Evolutionary conservation across 2,888 invertebrate species (phyloP).

Genomic region (Biston betularia): DNA sequence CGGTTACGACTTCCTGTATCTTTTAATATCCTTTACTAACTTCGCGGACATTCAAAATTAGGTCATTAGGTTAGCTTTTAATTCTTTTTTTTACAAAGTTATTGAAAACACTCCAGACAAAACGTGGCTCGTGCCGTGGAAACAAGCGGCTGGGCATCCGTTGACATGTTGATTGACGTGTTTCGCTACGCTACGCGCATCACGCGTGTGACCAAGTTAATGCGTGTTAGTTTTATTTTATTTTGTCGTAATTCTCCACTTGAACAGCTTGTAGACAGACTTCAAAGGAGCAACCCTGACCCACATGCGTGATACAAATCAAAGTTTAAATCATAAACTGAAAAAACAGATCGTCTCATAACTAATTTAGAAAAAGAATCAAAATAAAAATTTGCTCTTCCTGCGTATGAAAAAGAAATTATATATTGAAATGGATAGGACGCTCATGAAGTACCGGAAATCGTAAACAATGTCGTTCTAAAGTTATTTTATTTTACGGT

Average conservation of each 20-base stretch:
- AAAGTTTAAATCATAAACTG: slow-evolving; percentile 39
- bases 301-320: slow-evolving; percentile 52
- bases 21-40: slow-evolving; percentile 14
- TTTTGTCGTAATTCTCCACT: slow-evolving; percentile 60
- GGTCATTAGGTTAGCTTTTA: slow-evolving; percentile 24
- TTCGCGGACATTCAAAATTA: slow-evolving; percentile 17
- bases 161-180: slow-evolving; percentile 75
- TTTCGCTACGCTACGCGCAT: slow-evolving; percentile 59
- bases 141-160: slow-evolving; percentile 47
- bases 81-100: slow-evolving; percentile 8
- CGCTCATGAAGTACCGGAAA: slow-evolving; percentile 33
- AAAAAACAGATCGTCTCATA: slow-evolving; percentile 29
- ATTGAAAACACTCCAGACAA: slow-evolving; percentile 25
- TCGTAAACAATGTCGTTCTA: slow-evolving; percentile 29
- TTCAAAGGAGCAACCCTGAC: slow-evolving; percentile 69
- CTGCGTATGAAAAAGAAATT: slow-evolving; percentile 17
- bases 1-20: slow-evolving; percentile 39
- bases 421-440: slow-evolving; percentile 28
- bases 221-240: slow-evolving; percentile 55
- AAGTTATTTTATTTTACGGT: slow-evolving; percentile 14
- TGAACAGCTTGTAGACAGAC: slow-evolving; percentile 55
- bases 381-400: slow-evolving; percentile 24
- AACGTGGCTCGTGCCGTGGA: slow-evolving; percentile 26
- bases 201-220: slow-evolving; percentile 55
- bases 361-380: slow-evolving; percentile 28